Base-by-base conservation (phyloP, 2,888 invertebrate species). In the Teleiodes luculella region DNA sequence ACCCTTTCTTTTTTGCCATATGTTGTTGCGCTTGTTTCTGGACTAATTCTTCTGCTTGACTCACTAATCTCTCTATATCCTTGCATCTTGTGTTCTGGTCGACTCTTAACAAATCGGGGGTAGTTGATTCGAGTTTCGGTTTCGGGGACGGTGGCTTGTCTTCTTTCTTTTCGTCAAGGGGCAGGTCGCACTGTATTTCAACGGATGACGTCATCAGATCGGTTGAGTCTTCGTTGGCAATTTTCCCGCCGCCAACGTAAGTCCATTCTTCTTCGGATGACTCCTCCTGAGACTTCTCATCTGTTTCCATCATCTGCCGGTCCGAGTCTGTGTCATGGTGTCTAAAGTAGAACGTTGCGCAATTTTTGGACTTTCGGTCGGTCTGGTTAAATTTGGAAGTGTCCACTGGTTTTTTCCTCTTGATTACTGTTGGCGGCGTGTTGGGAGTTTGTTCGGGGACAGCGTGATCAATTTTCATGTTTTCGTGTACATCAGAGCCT, bases 311-410 rank as follows among this genome's bases (percentile, higher is more conserved):
- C 75, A 91, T 88, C 70, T 94, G 93, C 74, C 92, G 91, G 76
- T 96, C 96, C 10, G 95, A 95, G 78, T 96, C 96, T 11, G 96
- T 96, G 77, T 97, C 96, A 80, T 93, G 92, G 80, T 96, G 96
- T 78, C 92, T 94, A 82, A 95, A 96, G 84, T 96, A 96, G 82
- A 95, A 96, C 58, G 94, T 95, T 64, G 94, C 96, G 76, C 93
- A 92, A 78, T 96, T 96, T 78, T 95, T 95, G 14, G 95, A 95
- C 79, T 93, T 94, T 63, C 95, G 90, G 78, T 94, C 94, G 8
- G 95, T 93, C 66, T 94, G 91, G 73, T 92, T 93, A 74, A 91
- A 92, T 76, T 91, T 92, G 36, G 92, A 92, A 35, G 90, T 84
- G 77, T 92, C 89, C 41, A 90, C 83, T 65, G 90, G 89, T 62